A percentile compares a stretch with the other conserved stretches of the same genome.
These are phyloP conservation scores for Tylochromis polylepis DNA, from an alignment of 2,113 vertebrate genomes.

Conservation along the genomic window DNA sequence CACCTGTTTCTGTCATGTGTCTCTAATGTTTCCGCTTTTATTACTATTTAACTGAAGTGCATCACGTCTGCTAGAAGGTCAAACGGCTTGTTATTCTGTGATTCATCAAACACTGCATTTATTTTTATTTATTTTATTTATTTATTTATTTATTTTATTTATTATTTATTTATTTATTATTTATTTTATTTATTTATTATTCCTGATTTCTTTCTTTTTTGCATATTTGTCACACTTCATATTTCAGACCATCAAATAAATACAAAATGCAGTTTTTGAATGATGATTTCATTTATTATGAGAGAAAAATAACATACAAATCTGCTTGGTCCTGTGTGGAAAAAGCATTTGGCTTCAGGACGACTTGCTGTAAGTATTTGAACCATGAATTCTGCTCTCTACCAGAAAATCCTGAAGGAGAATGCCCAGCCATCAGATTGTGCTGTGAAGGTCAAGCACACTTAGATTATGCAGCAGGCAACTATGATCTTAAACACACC, in stretches of 20 bases:
- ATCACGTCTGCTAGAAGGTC: not conserved
- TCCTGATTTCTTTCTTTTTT: not conserved
- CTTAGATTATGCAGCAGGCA: not conserved
- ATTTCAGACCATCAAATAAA: not conserved
- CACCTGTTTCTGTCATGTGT: not conserved
- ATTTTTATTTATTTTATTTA: too few species aligned
- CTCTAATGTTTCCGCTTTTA: too few species aligned
- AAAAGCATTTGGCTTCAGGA: not conserved
- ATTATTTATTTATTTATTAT: too few species aligned
- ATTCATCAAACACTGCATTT: not conserved
- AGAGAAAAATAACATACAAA: not conserved
- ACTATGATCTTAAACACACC: not conserved
- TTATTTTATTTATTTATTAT: too few species aligned
- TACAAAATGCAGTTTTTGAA: not conserved
- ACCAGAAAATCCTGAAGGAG: not conserved
- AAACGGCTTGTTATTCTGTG: not conserved
- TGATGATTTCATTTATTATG: not conserved
- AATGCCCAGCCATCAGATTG: not conserved
- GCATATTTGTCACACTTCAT: not conserved
- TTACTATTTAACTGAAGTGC: not conserved
- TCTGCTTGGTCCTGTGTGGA: not conserved
- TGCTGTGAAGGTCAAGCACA: not conserved
- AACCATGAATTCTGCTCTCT: not conserved
- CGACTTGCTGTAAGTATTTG: not conserved
- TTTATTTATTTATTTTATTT: too few species aligned